Evolutionary conservation across 2,797 vertebrate genomes (phyloP).

Genomic region (Odontamblyopus rebecca): DNA sequence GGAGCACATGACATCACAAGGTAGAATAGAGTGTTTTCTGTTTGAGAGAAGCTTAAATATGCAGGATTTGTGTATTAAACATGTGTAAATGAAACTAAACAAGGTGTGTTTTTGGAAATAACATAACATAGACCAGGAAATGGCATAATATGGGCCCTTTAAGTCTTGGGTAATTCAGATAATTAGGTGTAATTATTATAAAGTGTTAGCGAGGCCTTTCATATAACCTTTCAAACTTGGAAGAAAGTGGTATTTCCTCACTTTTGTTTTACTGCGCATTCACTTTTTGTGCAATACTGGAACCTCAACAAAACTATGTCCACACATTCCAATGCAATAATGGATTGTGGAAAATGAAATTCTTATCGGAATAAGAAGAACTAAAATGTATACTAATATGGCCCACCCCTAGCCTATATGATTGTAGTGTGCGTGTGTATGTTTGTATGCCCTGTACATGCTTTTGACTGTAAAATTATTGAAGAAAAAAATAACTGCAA

Average conservation of each 20-base stretch:
- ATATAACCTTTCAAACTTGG: too few relatives aligned
- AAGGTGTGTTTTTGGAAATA: too few relatives aligned
- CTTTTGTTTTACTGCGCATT: background rate
- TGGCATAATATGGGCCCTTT: too few relatives aligned
- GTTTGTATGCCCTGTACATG: slow-evolving; percentile 78
- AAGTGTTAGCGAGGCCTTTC: too few relatives aligned
- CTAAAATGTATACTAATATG: background rate
- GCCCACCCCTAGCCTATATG: slow-evolving; percentile 32
- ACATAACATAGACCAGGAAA: too few relatives aligned
- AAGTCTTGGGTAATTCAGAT: too few relatives aligned
- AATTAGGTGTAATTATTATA: too few relatives aligned
- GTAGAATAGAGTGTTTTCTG: too few relatives aligned
- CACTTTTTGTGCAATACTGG: background rate
- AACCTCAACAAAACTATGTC: background rate
- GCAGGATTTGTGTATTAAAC: too few relatives aligned
- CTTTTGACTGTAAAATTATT: slow-evolving; percentile 79
- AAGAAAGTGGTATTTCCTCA: background rate
- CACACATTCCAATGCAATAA: background rate
- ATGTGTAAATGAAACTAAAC: too few relatives aligned
- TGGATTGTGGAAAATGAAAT: background rate
- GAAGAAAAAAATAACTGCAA: slow-evolving; percentile 69
- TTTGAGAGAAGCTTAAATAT: too few relatives aligned
- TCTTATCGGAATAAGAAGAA: background rate
- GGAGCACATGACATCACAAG: too few relatives aligned
- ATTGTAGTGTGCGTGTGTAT: slow-evolving; percentile 55